These are phyloP conservation scores for Apteryx mantelli DNA, from an alignment of 2,113 vertebrate genomes.

Conservation along the genomic window DNA sequence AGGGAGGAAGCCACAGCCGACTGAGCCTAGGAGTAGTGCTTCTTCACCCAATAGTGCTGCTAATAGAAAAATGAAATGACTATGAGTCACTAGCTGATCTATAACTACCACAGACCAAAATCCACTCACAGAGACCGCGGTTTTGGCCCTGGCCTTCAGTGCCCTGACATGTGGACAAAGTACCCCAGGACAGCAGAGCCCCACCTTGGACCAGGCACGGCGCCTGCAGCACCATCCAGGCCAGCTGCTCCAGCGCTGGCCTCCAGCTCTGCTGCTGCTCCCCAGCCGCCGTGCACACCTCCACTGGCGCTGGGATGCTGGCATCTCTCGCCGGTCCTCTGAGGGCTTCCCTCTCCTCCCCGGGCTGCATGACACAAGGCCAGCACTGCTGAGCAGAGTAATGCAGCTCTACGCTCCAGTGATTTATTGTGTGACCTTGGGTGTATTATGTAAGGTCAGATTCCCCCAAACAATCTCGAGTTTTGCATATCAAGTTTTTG, in stretches of 20 bases:
- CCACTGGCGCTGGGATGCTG: not conserved
- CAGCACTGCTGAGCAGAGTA: not conserved
- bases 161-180: fast-evolving
- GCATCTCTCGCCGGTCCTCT: not conserved
- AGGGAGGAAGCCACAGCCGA: not conserved
- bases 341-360: not conserved
- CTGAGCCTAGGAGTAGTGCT: not conserved
- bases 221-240: fast-evolving
- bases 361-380: not conserved
- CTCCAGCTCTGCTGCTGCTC: not conserved
- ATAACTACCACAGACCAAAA: not conserved
- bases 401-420: fast-evolving
- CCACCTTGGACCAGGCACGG: fast-evolving
- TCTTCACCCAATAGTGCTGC: not conserved
- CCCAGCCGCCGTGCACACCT: not conserved
- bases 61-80: not conserved
- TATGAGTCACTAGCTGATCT: not conserved
- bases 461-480: not conserved
- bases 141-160: not conserved
- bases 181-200: not conserved
- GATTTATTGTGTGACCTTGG: not conserved
- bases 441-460: not conserved
- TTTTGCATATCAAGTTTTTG: not conserved
- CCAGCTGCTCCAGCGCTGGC: fast-evolving
- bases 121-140: not conserved